Conservation (phyloP, 1,140 invertebrate species). For the Heliconius hermathena region DNA sequence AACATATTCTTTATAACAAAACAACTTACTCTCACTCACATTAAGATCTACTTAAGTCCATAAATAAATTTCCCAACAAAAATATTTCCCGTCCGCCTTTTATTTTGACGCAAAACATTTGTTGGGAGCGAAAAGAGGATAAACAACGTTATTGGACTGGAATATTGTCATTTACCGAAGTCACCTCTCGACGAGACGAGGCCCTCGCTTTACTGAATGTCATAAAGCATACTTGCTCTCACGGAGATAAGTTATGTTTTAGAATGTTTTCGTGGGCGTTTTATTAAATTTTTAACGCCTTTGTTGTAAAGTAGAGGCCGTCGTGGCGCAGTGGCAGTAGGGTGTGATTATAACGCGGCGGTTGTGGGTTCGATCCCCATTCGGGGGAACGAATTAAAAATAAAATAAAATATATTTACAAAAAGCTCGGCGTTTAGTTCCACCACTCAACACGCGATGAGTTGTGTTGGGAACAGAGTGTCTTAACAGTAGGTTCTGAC, state of each 20-base stretch:
- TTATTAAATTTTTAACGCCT: neutral
- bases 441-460: no score
- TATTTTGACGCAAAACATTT: constrained; percentile 33
- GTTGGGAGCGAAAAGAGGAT: constrained; percentile 15
- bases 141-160: constrained; percentile 22
- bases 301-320: neutral
- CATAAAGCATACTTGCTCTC: neutral
- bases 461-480: no score
- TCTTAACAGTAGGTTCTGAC: no score
- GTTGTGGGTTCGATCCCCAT: no score
- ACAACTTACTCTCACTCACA: neutral
- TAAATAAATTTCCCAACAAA: constrained; percentile 33
- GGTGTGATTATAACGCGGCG: no score
- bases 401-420: no score
- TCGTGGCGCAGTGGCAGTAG: no score
- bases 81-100: constrained; percentile 24
- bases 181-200: neutral
- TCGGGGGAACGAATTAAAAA: no score
- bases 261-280: neutral
- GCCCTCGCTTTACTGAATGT: constrained; percentile 11
- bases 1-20: neutral
- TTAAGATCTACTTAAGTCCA: constrained; percentile 7
- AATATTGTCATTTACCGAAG: constrained; percentile 19
- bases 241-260: neutral
- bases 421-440: no score